Evolutionary conservation across 2,113 vertebrate species (phyloP).

Genomic region (Sus scrofa): DNA sequence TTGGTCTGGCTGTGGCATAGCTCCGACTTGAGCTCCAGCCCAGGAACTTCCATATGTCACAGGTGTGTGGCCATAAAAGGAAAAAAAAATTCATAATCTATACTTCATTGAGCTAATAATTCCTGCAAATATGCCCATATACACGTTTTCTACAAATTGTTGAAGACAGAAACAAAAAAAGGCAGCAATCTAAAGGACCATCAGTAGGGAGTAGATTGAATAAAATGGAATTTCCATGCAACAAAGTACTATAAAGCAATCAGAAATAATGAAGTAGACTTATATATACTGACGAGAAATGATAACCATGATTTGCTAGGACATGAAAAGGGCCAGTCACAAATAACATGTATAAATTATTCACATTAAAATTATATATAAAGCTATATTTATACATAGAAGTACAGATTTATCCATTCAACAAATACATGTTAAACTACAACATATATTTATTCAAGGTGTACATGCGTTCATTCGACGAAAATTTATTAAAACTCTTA

Average conservation of each 20-base stretch:
- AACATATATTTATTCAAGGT: background rate
- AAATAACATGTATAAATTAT: background rate
- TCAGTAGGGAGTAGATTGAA: background rate
- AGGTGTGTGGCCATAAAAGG: background rate
- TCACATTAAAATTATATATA: background rate
- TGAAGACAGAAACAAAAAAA: slow-evolving; percentile 16
- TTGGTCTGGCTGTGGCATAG: background rate
- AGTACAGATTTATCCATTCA: background rate
- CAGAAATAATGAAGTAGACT: background rate
- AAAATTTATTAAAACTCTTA: background rate
- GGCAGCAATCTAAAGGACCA: background rate
- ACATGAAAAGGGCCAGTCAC: background rate
- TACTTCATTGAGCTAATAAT: background rate
- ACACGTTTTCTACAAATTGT: background rate
- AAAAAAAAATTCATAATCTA: slow-evolving; percentile 1
- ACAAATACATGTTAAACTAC: background rate
- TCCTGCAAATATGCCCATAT: background rate
- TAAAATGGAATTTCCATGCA: background rate
- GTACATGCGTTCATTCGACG: background rate
- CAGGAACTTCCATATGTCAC: too few relatives aligned
- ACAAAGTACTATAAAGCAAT: background rate
- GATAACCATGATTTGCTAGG: background rate
- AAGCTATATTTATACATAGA: background rate
- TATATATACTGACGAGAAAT: background rate
- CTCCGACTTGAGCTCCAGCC: too few relatives aligned